Base-by-base conservation (phyloP, 2,888 invertebrate species). In the Gasteruption jaculator region DNA sequence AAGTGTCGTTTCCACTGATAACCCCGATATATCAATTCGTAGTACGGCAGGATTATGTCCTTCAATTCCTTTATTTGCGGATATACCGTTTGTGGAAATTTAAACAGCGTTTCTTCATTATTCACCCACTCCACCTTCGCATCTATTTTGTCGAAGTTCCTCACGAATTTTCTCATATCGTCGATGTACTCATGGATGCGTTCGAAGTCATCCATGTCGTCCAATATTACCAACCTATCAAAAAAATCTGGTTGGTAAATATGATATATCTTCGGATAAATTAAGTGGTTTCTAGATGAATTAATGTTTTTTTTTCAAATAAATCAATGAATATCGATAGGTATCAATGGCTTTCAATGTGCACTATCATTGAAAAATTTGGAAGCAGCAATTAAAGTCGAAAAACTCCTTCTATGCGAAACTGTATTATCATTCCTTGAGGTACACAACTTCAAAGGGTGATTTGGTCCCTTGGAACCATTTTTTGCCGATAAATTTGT, bases 121-220 rank as follows among this genome's bases (percentile, higher is more conserved):
- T 94, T 92, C 36, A 94, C 91, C 91, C 91, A 92, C 4, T 73
- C 68, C 12, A 90, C 85, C 52, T 85, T 78, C 52, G 83, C 80
- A 56, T 87, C 83, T 57, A 90, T 85, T 14, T 82, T 82, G 44
- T 81, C 79, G 33, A 95, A 73, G 44, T 85, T 78, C 56, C 85
- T 83, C 42, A 86, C 81, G 31, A 91, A 81, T 51, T 82, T 81
- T 39, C 86, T 79, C 52, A 92, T 75, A 57, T 86, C 81, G 63
- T 86, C 80, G 22, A 85, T 79, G 66, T 93, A 93, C 57, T 89
- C 85, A 10, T 80, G 76, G 49, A 91, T 84, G 58, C 85, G 81
- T 37, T 80, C 75, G 4, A 83, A 78, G 55, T 93, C 80, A 71
- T 81, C 91, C 91, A 91, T 91, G 54, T 86, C 83, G 63, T 91